These are phyloP conservation scores for Elymnias hypermnestra DNA, from an alignment of 1,140 invertebrate genomes.

Conservation along the genomic window DNA sequence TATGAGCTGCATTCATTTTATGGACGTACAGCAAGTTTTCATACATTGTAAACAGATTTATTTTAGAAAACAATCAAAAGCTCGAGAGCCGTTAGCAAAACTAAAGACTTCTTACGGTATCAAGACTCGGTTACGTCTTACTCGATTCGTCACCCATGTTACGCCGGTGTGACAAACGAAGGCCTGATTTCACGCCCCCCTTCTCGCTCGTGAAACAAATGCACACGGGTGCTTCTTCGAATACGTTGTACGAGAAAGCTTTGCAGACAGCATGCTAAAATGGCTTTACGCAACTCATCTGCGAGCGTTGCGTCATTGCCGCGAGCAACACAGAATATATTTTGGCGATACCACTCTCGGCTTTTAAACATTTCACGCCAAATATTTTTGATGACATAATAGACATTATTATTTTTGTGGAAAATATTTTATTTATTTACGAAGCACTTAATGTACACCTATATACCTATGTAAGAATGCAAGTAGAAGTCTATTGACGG, in stretches of 20 bases:
- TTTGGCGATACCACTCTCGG: neutral
- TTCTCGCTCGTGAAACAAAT: conserved; percentile 42
- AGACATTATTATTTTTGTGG: no score
- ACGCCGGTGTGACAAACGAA: conserved; percentile 39
- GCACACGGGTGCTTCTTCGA: conserved; percentile 48
- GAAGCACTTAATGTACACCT: no score
- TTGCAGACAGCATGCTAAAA: conserved; percentile 56
- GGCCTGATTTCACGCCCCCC: conserved; percentile 57
- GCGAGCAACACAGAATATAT: neutral
- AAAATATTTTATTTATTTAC: no score
- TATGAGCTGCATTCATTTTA: no score
- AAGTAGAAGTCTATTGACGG: no score
- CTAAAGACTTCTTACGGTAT: conserved; percentile 32
- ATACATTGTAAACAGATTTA: neutral
- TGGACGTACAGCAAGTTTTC: no score
- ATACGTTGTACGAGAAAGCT: conserved; percentile 50
- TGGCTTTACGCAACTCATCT: conserved; percentile 49
- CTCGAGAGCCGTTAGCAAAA: conserved; percentile 12
- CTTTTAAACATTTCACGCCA: neutral
- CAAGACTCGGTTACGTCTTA: conserved; percentile 44
- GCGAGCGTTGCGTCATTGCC: conserved; percentile 38
- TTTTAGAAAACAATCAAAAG: conserved; percentile 3
- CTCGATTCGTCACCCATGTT: conserved; percentile 45
- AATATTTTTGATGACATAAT: no score
- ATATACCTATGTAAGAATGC: no score